Evolutionary conservation across 2,113 vertebrate genomes (phyloP).

Genomic region (Toxotes chatareus): DNA sequence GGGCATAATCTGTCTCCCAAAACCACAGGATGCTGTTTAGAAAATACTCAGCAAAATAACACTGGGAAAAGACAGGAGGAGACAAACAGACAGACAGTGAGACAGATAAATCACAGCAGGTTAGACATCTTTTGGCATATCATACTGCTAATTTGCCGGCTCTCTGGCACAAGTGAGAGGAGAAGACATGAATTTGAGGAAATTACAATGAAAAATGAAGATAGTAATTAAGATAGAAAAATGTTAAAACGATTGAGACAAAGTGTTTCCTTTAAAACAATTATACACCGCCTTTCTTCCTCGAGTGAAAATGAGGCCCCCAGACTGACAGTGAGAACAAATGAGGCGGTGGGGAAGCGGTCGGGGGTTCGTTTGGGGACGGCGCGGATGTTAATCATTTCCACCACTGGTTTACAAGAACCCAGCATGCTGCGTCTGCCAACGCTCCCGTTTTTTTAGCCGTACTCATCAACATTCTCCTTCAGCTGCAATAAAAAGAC

Average conservation of each 20-base stretch:
- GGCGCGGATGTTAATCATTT: conserved; percentile 73
- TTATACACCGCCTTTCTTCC: conserved; percentile 30
- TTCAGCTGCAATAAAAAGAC: conserved; percentile 27
- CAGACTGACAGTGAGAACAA: conserved; percentile 60
- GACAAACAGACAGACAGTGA: not conserved
- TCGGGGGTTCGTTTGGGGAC: conserved; percentile 53
- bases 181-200: conserved; percentile 19
- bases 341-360: conserved; percentile 51
- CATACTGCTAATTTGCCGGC: conserved; percentile 16
- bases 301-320: conserved; percentile 39
- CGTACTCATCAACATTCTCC: conserved; percentile 58
- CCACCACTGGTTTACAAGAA: conserved; percentile 71
- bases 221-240: conserved; percentile 57
- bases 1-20: conserved; percentile 48
- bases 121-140: conserved; percentile 20
- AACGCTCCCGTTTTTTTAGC: conserved; percentile 58
- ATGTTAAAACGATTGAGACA: conserved; percentile 30
- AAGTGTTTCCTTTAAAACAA: conserved; percentile 59
- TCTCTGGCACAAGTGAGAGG: conserved; percentile 3
- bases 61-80: not conserved
- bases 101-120: conserved; percentile 47
- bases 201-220: conserved; percentile 41
- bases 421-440: conserved; percentile 63
- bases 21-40: conserved; percentile 39
- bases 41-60: conserved; percentile 44